Base-by-base conservation (phyloP, 2,113 vertebrate species). In the Charadrius vociferus region DNA sequence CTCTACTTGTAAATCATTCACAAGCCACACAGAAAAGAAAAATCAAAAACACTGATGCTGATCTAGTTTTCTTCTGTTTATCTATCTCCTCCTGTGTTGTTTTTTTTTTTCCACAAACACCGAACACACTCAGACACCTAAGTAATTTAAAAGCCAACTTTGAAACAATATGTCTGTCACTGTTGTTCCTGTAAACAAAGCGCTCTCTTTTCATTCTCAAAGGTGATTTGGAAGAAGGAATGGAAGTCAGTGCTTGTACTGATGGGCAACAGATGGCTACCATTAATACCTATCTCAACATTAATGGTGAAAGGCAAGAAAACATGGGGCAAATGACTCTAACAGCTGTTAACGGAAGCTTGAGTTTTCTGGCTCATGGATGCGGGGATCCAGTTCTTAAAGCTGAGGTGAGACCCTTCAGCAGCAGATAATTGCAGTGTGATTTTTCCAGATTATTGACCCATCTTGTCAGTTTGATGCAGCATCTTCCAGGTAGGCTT, bases 351-450 rank as follows among this genome's bases (percentile, higher is more conserved):
- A 98, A 98, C 95, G 98, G 98, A 89, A 98, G 94, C 74, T 95
- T 99, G 73, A 96, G 37, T 36, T 86, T 99, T 81, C 90, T 65
- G 27, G 98, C 97, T 2, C 95, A 83, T 0, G 98, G 99, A 37
- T 98, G 98, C 27, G 95, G 96, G 70, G 88, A 98, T 70, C 47
- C 92, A 27, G 5, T 96, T 93, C 63, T 78, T 67, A 86, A 63
- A 9, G 18, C 58, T 73, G 96, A 98, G 97, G 97, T 96, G 81
- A 90, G 96, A 39, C 17, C 68, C 45, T 58, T 37, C 4, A 47
- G 23, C 3, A 4, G 32, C 58, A 71, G 29, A 32, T 83, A 47
- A 63, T 3, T 23, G 32, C 23, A 43, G 16, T 18, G 10, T 37
- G 39, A 34, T 89, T 87, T 65, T 17, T 49, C 14, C 45, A 50